A percentile compares a stretch with the other conserved stretches of the same genome.
These are phyloP conservation scores for Sialis lutaria DNA, from an alignment of 2,888 invertebrate species.

Conservation along the genomic window DNA sequence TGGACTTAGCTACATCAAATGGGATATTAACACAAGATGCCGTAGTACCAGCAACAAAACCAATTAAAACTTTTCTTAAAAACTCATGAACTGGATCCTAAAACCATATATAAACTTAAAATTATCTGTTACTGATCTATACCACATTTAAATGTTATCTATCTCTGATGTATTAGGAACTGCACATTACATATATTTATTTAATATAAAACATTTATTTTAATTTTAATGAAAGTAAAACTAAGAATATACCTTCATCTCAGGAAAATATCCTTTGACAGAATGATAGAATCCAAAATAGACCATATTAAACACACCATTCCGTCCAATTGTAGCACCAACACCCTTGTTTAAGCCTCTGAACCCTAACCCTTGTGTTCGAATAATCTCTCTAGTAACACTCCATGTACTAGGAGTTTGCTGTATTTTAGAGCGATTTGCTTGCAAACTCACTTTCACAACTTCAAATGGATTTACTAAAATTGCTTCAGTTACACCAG, in stretches of 20 bases:
- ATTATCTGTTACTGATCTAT: background rate
- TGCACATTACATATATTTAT: background rate
- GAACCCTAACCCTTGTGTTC: slow-evolving; percentile 58
- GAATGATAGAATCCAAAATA: slow-evolving; percentile 94
- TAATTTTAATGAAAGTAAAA: background rate
- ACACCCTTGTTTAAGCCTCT: slow-evolving; percentile 75
- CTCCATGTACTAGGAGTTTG: slow-evolving; percentile 58
- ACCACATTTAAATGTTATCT: too few species aligned
- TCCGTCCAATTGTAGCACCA: slow-evolving; percentile 74
- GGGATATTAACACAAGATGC: slow-evolving; percentile 85
- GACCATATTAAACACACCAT: slow-evolving; percentile 83
- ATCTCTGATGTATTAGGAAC: too few species aligned
- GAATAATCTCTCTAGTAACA: slow-evolving; percentile 64
- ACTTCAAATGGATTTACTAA: slow-evolving; percentile 91
- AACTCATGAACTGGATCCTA: slow-evolving; percentile 54
- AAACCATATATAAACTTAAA: slow-evolving; percentile 13
- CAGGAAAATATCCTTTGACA: slow-evolving; percentile 56
- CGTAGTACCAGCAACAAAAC: slow-evolving; percentile 72
- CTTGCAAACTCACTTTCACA: slow-evolving; percentile 79
- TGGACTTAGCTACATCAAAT: slow-evolving; percentile 89
- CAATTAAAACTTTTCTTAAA: slow-evolving; percentile 58
- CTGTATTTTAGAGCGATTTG: slow-evolving; percentile 45
- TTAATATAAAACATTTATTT: background rate
- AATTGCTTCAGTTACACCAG: slow-evolving; percentile 82
- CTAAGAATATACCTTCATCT: slow-evolving; percentile 33